phyloP scores from a whole-genome alignment of 2,113 vertebrate genomes.

The Cebidichthys violaceus region DNA sequence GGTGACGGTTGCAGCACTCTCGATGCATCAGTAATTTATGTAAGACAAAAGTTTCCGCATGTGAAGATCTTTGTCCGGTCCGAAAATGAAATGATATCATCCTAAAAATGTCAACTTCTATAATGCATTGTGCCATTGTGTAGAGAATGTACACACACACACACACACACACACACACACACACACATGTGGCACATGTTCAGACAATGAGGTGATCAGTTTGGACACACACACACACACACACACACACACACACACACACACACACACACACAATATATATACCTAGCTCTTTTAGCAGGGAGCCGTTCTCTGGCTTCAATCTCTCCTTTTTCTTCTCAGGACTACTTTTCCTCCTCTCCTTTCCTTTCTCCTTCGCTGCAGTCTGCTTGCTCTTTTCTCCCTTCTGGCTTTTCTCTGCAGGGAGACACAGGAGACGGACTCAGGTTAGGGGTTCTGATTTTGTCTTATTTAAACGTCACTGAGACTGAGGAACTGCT shows the following conservation, averaged over 20 bases:
- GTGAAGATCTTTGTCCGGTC: background rate
- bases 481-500: background rate
- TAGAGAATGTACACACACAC: background rate
- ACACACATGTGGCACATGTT: constrained; percentile 34
- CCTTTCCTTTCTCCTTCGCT: constrained; percentile 89
- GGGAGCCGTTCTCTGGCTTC: constrained; percentile 90
- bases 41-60: background rate
- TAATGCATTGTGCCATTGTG: background rate
- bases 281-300: constrained; percentile 93
- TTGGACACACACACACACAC: constrained; percentile 35
- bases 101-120: background rate
- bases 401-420: constrained; percentile 90
- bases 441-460: constrained; percentile 46
- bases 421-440: constrained; percentile 67
- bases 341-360: constrained; percentile 89
- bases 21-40: background rate
- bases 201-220: constrained; percentile 20
- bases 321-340: constrained; percentile 95
- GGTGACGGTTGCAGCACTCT: background rate
- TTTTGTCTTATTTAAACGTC: constrained; percentile 40
- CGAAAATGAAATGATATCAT: constrained; percentile 10
- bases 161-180: constrained; percentile 20
- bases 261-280: constrained; percentile 41
- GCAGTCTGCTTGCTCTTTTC: constrained; percentile 91
- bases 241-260: constrained; percentile 39